phyloP scores from a whole-genome alignment of 2,113 vertebrate genomes.

The Gymnobelideus leadbeateri region DNA sequence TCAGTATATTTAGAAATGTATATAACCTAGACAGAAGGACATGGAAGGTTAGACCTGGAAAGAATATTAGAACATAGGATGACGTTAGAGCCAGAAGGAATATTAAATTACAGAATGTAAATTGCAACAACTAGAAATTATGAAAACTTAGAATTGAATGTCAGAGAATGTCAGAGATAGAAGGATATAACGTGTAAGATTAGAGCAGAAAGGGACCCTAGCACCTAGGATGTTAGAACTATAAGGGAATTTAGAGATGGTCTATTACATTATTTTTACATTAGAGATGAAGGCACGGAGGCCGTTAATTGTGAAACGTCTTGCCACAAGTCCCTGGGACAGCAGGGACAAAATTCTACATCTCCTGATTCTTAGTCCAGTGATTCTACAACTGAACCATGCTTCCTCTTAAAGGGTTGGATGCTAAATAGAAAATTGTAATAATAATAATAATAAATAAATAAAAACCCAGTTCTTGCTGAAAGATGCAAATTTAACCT shows the following conservation, averaged over 20 bases:
- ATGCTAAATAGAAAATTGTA: neutral
- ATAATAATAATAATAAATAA: no score
- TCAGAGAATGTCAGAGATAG: neutral
- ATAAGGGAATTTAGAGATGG: neutral
- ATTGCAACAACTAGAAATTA: neutral
- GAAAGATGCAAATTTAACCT: slow-evolving; percentile 15
- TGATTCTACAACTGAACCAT: neutral
- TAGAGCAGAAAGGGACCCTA: neutral
- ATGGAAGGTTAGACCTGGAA: neutral
- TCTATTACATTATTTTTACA: neutral
- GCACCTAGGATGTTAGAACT: neutral
- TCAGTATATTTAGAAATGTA: no score
- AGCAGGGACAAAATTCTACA: neutral
- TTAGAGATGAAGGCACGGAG: neutral
- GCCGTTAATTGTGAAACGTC: neutral
- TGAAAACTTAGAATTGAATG: neutral
- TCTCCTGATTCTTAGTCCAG: neutral
- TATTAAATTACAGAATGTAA: neutral
- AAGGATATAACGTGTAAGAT: neutral
- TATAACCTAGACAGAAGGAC: neutral
- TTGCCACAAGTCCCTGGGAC: neutral
- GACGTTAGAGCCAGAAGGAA: neutral
- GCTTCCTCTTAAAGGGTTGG: neutral
- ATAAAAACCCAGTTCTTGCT: neutral
- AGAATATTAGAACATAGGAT: neutral